Conservation (phyloP, 2,888 invertebrate species). For the Noctua comes region DNA sequence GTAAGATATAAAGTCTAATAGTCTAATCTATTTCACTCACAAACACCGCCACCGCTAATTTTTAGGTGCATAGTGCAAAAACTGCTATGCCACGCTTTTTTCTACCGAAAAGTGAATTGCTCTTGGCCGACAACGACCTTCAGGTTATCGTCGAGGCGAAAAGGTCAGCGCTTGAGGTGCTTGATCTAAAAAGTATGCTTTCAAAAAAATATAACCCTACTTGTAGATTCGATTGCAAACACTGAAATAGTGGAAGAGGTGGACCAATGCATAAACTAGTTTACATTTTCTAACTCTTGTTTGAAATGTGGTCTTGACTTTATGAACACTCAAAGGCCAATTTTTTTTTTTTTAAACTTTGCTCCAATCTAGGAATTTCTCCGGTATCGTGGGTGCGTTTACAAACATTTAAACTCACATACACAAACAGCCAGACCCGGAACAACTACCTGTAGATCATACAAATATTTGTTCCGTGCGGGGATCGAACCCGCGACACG, state of each 20-base stretch:
- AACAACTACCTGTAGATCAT: too few species aligned
- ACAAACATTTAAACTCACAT: too few species aligned
- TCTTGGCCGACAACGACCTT: conserved; percentile 31
- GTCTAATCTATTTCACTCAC: not conserved
- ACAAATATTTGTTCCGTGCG: too few species aligned
- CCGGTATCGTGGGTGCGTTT: too few species aligned
- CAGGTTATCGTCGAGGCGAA: not conserved
- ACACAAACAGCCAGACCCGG: too few species aligned
- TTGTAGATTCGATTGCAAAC: not conserved
- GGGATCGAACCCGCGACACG: too few species aligned
- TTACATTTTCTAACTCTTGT: too few species aligned
- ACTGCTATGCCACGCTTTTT: conserved; percentile 21
- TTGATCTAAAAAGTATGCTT: conserved; percentile 14
- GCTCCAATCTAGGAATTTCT: too few species aligned
- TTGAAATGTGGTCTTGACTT: too few species aligned
- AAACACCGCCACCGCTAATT: not conserved
- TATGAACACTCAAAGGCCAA: too few species aligned
- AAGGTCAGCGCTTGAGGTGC: conserved; percentile 16
- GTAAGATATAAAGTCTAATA: too few species aligned
- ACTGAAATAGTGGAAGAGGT: not conserved
- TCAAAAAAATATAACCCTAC: not conserved
- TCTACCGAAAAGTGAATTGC: conserved; percentile 17
- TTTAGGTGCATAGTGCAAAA: conserved; percentile 4
- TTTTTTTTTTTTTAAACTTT: too few species aligned
- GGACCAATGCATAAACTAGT: not conserved